Evolutionary conservation across 2,113 vertebrate genomes (phyloP).

Genomic region (Percina caprodes): DNA sequence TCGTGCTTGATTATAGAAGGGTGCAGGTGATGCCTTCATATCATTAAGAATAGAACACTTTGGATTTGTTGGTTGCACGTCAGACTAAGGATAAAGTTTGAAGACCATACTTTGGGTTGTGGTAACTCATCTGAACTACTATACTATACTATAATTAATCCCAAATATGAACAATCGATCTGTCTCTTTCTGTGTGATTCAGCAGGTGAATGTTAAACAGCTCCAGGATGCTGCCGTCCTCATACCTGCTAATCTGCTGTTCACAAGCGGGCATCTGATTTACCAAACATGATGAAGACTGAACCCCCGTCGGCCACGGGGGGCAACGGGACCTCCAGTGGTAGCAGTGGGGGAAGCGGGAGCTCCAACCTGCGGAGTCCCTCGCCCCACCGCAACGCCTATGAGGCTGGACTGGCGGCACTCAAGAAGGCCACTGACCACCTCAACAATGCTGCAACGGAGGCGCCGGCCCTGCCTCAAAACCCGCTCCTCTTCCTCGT

Average conservation of each 20-base stretch:
- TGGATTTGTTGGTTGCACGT: background rate
- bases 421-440: conserved; percentile 88
- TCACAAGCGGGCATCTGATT: conserved; percentile 74
- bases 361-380: conserved; percentile 88
- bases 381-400: conserved; percentile 95
- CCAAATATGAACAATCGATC: background rate
- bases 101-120: background rate
- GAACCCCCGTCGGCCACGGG: conserved; percentile 86
- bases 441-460: conserved; percentile 85
- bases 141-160: background rate
- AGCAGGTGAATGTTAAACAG: conserved; percentile 61
- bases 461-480: conserved; percentile 78
- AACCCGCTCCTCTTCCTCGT: conserved; percentile 80
- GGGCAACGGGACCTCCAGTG: conserved; percentile 68
- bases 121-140: background rate
- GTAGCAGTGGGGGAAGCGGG: conserved; percentile 60
- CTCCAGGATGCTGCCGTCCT: conserved; percentile 81
- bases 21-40: background rate
- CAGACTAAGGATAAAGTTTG: background rate
- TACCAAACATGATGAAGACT: conserved; percentile 94
- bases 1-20: background rate
- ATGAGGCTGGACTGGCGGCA: conserved; percentile 94
- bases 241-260: conserved; percentile 54
- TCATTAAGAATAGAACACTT: background rate
- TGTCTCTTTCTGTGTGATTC: conserved; percentile 21